These are phyloP conservation scores for Drosophila ochracea DNA, from an alignment of 2,888 invertebrate genomes.

Conservation along the genomic window DNA sequence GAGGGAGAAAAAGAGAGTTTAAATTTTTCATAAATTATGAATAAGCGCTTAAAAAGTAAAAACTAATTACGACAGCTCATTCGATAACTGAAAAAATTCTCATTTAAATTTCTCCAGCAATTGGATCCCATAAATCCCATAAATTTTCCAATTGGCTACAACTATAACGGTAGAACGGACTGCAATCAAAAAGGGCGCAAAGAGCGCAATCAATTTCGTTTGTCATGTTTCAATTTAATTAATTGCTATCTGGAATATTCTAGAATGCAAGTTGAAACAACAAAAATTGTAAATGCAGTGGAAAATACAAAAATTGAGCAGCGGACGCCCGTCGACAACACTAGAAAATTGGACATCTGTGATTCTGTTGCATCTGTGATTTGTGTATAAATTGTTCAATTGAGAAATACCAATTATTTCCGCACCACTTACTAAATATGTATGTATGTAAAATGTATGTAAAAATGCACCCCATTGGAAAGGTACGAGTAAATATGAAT, in stretches of 20 bases:
- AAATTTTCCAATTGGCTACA: constrained; percentile 38
- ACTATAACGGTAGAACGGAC: constrained; percentile 8
- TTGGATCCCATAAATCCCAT: constrained; percentile 49
- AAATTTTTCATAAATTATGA: constrained; percentile 23
- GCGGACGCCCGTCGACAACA: constrained; percentile 28
- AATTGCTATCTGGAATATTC: constrained; percentile 41
- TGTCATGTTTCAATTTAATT: constrained; percentile 48
- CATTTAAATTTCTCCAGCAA: constrained; percentile 29
- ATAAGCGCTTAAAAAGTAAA: constrained; percentile 19
- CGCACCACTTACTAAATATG: background rate
- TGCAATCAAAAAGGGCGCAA: constrained; percentile 21
- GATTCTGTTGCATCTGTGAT: constrained; percentile 33
- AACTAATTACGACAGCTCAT: background rate
- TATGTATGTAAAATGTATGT: background rate
- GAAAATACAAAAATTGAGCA: constrained; percentile 18
- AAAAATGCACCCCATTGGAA: background rate
- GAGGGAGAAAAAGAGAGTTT: constrained; percentile 2
- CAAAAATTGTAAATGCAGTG: constrained; percentile 28
- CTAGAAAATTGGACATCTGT: constrained; percentile 25
- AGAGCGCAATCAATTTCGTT: constrained; percentile 43
- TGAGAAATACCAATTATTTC: constrained; percentile 25
- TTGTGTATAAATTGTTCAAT: constrained; percentile 31
- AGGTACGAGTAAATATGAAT: constrained; percentile 2
- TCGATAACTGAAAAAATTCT: constrained; percentile 3
- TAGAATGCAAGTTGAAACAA: constrained; percentile 28